phyloP scores from a whole-genome alignment of 2,888 invertebrate genomes.

The Drosophila demipolita region DNA sequence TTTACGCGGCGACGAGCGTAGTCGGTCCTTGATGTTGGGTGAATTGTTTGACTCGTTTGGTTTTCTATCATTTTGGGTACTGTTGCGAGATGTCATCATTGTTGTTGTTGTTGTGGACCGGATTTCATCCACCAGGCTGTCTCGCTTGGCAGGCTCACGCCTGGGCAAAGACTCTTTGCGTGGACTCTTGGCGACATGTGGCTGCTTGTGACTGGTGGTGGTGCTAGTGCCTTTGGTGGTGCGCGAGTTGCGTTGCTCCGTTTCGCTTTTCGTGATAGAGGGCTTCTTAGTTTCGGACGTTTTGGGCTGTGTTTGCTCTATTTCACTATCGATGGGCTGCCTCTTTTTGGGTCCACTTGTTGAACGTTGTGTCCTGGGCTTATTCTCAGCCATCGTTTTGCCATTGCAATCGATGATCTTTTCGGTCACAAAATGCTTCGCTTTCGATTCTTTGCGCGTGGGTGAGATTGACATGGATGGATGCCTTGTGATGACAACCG shows the following conservation, averaged over 20 bases:
- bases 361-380: slow-evolving; percentile 21
- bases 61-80: slow-evolving; percentile 43
- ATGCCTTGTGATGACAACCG: slow-evolving; percentile 51
- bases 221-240: slow-evolving; percentile 36
- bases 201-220: slow-evolving; percentile 20
- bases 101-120: slow-evolving; percentile 42
- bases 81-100: slow-evolving; percentile 26
- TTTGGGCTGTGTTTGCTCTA: slow-evolving; percentile 35
- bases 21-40: slow-evolving; percentile 73
- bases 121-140: slow-evolving; percentile 59
- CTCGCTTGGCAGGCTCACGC: slow-evolving; percentile 52
- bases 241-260: slow-evolving; percentile 55
- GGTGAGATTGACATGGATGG: slow-evolving; percentile 48
- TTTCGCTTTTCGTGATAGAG: slow-evolving; percentile 29
- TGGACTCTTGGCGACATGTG: slow-evolving; percentile 48
- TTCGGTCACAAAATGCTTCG: slow-evolving; percentile 62
- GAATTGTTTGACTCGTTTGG: slow-evolving; percentile 37
- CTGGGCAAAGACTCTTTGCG: slow-evolving; percentile 64
- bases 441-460: slow-evolving; percentile 43
- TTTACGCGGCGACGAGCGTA: slow-evolving; percentile 77
- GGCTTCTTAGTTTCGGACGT: slow-evolving; percentile 45
- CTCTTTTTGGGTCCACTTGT: slow-evolving; percentile 27
- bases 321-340: slow-evolving; percentile 34
- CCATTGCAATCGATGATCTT: slow-evolving; percentile 65
- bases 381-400: slow-evolving; percentile 45